Evolutionary conservation across 2,113 vertebrate genomes (phyloP), one percentile per base, ranked within the genome.

Genomic region (Atractosteus spatula): DNA sequence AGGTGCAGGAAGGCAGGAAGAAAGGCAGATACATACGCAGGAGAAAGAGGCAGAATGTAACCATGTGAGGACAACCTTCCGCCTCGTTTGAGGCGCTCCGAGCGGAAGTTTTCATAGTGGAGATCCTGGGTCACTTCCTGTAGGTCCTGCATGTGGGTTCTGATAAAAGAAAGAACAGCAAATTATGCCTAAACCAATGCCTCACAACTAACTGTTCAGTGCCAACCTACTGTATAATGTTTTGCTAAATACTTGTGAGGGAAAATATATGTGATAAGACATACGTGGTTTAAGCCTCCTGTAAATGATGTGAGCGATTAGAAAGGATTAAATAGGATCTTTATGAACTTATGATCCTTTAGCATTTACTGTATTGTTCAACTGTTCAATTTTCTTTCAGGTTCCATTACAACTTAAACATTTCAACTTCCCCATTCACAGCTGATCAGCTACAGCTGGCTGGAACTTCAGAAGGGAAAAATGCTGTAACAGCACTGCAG

Each of bases 41-140:
- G 85, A 85, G 89, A 91, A 74, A 91, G 81, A 84, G 89, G 86
- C 73, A 89, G 82, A 87, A 81, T 7, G 79, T 81, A 92, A 90
- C 76, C 83, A 72, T 81, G 85, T 82, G 89, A 88, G 80, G 84
- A 90, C 87, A 85, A 99, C 97, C 97, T 98, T 95, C 88, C 94
- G 4, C 94, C 96, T 80, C 94, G 92, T 74, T 99, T 99, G 80
- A 99, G 96, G 78, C 97, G 94, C 71, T 99, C 97, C 0, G 97
- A 99, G 80, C 97, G 97, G 91, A 99, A 99, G 88, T 97, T 99
- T 91, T 99, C 97, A 3, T 99, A 99, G 87, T 99, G 97, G 69
- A 99, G 94, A 81, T 99, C 97, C 89, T 99, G 97, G 75, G 97
- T 99, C 76, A 99, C 97, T 80, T 99, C 97, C 88, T 99, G 97